Conservation (phyloP, 2,888 invertebrate species). For the Brenthis hecate region DNA sequence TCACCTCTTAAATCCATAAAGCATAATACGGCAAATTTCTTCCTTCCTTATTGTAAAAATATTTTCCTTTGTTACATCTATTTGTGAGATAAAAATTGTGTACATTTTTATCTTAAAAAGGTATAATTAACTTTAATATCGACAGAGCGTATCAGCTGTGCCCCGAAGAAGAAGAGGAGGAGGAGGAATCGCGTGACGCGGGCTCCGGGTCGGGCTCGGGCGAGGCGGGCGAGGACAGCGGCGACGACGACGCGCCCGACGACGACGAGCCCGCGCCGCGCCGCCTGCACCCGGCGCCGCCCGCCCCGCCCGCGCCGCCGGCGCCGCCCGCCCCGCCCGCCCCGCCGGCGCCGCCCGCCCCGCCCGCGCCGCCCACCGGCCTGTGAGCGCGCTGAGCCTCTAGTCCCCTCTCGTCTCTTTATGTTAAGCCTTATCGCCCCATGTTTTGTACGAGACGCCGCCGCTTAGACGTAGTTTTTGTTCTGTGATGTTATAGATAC, state of each 20-base stretch:
- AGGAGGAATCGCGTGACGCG: slow-evolving; percentile 64
- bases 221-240: slow-evolving; percentile 51
- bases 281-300: slow-evolving; percentile 44
- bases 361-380: slow-evolving; percentile 43
- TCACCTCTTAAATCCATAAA: too few relatives aligned
- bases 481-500: slow-evolving; percentile 74
- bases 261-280: slow-evolving; percentile 49
- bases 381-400: slow-evolving; percentile 45
- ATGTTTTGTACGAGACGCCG: slow-evolving; percentile 37
- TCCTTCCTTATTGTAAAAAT: too few relatives aligned
- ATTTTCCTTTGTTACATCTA: too few relatives aligned
- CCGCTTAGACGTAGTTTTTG: slow-evolving; percentile 66
- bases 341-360: slow-evolving; percentile 40
- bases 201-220: slow-evolving; percentile 59
- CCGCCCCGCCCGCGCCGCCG: slow-evolving; percentile 45
- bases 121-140: background rate
- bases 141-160: slow-evolving; percentile 74
- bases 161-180: slow-evolving; percentile 77
- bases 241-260: slow-evolving; percentile 50
- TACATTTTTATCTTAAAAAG: background rate
- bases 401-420: slow-evolving; percentile 35
- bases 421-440: slow-evolving; percentile 20
- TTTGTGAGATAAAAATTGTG: too few relatives aligned
- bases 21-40: too few relatives aligned
- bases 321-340: slow-evolving; percentile 43